A percentile compares a stretch with the other conserved stretches of the same genome.
These are phyloP conservation scores for Aphelinus certus DNA, from an alignment of 1,140 invertebrate species.

Conservation along the genomic window DNA sequence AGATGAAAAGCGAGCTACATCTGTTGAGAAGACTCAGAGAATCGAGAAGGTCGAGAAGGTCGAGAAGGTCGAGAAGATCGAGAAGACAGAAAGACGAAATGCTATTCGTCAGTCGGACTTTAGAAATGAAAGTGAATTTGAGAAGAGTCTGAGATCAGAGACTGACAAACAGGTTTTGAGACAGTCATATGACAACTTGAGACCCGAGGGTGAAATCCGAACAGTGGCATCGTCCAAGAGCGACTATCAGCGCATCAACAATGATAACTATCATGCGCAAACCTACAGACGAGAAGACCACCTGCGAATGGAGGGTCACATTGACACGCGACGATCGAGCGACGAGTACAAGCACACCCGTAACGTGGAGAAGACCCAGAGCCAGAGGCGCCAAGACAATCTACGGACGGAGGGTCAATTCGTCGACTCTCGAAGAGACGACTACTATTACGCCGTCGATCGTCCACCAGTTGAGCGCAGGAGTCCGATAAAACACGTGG, in stretches of 20 bases:
- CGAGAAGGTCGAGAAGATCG: not conserved
- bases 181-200: not conserved
- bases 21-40: not conserved
- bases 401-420: slow-evolving; percentile 58
- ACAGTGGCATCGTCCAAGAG: not conserved
- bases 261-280: slow-evolving; percentile 17
- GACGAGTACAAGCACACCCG: slow-evolving; percentile 55
- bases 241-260: slow-evolving; percentile 13
- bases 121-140: slow-evolving; percentile 23
- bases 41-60: no score
- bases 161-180: slow-evolving; percentile 3
- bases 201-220: slow-evolving; percentile 17
- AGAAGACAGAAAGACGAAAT: slow-evolving; percentile 22
- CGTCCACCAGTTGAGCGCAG: slow-evolving; percentile 54
- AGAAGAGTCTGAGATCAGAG: slow-evolving; percentile 22
- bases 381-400: slow-evolving; percentile 58
- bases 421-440: slow-evolving; percentile 55
- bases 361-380: slow-evolving; percentile 39
- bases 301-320: slow-evolving; percentile 47
- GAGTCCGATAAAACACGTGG: slow-evolving; percentile 53
- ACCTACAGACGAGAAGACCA: slow-evolving; percentile 28
- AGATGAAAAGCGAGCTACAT: not conserved
- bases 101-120: slow-evolving; percentile 25
- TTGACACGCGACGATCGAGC: slow-evolving; percentile 50
- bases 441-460: slow-evolving; percentile 52